Base-by-base conservation (phyloP, 2,888 invertebrate species). In the Antitype chi region DNA sequence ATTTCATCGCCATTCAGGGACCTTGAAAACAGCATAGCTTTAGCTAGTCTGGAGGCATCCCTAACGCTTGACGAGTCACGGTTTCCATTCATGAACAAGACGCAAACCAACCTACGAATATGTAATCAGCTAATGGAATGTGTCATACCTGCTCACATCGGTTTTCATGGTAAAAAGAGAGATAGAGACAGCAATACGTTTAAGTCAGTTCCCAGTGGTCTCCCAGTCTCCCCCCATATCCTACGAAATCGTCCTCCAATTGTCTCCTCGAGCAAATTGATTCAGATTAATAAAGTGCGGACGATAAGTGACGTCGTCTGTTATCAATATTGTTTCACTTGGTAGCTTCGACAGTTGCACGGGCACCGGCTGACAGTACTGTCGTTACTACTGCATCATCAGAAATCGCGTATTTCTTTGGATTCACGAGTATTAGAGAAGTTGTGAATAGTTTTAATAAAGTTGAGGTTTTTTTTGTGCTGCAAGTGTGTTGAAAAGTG, bases 231-330 rank as follows among this genome's bases (percentile, higher is more conserved):
- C 85, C 75, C 75, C 60, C 59, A 43, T 79, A 57, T 76, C 76
- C 79, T 78, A 78, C 67, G 57, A 76, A 88, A 86, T 88, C 84
- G 86, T 80, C 78, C 75, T 80, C 81, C 95, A 95, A 95, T 95
- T 95, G 96, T 94, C 93, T 94, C 86, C 92, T 91, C 92, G 93
- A 93, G 93, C 93, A 96, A 96, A 96, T 96, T 96, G 95, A 94
- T 95, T 92, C 94, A 94, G 95, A 95, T 95, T 95, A 95, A 93
- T 95, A 94, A 95, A 96, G 92, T 95, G 94, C 88, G 91, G 70
- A 76, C 87, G 94, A 94, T 94, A 94, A 94, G 92, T 95, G 95
- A 94, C 94, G 94, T 93, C 73, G 85, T 62, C 88, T 91, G 93
- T 96, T 96, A 96, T 96, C 96, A 95, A 95, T 94, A 94, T 91